phyloP scores from a whole-genome alignment of 2,888 invertebrate genomes.

The Drosophila maculinotata region DNA sequence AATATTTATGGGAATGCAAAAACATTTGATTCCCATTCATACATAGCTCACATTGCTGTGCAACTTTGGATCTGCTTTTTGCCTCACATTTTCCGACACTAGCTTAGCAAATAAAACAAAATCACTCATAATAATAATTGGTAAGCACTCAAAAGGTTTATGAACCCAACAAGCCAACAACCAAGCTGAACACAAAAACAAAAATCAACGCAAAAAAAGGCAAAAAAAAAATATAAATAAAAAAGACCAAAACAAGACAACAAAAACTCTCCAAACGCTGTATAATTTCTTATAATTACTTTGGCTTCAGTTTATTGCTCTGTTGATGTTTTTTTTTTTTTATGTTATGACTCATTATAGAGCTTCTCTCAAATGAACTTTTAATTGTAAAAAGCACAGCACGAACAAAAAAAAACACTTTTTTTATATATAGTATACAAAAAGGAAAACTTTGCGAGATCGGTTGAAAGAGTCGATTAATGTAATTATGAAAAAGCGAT shows the following conservation, averaged over 20 bases:
- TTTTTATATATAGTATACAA: background rate
- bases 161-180: slow-evolving; percentile 42
- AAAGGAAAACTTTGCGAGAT: background rate
- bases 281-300: slow-evolving; percentile 57
- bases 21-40: slow-evolving; percentile 1
- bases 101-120: slow-evolving; percentile 8
- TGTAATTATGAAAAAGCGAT: slow-evolving; percentile 34
- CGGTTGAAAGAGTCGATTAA: slow-evolving; percentile 21
- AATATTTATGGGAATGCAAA: background rate
- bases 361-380: slow-evolving; percentile 41
- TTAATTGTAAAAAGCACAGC: slow-evolving; percentile 37
- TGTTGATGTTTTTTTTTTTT: slow-evolving; percentile 18
- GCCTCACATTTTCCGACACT: background rate
- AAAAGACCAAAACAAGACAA: slow-evolving; percentile 4
- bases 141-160: slow-evolving; percentile 61
- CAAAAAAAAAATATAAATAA: background rate
- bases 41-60: background rate
- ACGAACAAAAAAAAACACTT: no score
- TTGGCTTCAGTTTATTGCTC: slow-evolving; percentile 35
- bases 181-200: slow-evolving; percentile 10
- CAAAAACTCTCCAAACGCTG: slow-evolving; percentile 31
- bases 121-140: slow-evolving; percentile 46
- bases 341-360: slow-evolving; percentile 32
- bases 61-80: background rate
- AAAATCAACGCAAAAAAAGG: slow-evolving; percentile 4